Evolutionary conservation across 2,797 vertebrate species (phyloP).

Genomic region (Rousettus madagascariensis): DNA sequence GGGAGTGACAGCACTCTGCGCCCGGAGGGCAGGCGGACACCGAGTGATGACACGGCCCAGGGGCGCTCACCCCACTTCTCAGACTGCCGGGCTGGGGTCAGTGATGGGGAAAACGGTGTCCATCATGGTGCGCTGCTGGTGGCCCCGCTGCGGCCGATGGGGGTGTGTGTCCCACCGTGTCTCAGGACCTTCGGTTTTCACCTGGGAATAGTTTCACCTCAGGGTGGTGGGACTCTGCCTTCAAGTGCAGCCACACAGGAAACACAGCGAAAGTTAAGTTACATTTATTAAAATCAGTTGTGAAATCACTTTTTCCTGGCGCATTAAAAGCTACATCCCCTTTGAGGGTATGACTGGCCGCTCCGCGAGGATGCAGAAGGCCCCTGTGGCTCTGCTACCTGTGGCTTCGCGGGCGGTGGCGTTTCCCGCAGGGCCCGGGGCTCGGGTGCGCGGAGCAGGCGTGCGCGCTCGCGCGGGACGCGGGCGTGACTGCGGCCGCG

Average conservation of each 20-base stretch:
- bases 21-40: rapidly evolving
- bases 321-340: not conserved
- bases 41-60: rapidly evolving
- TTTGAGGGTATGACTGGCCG: not conserved
- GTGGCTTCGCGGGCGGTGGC: too few relatives aligned
- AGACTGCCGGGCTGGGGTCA: too few relatives aligned
- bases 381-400: too few relatives aligned
- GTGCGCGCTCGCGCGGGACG: too few relatives aligned
- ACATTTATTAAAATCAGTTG: not conserved
- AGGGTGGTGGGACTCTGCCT: not conserved
- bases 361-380: too few relatives aligned
- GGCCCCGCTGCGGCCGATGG: too few relatives aligned
- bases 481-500: too few relatives aligned
- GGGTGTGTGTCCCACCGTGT: not conserved
- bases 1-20: too few relatives aligned
- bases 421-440: too few relatives aligned
- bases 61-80: not conserved
- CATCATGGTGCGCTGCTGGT: too few relatives aligned
- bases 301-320: not conserved
- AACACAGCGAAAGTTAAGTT: not conserved
- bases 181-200: not conserved
- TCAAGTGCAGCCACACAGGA: not conserved
- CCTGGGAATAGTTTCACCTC: not conserved
- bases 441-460: too few relatives aligned
- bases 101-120: too few relatives aligned